These are phyloP conservation scores for Atrina japonica DNA, from an alignment of 2,888 invertebrate genomes.

Conservation along the genomic window DNA sequence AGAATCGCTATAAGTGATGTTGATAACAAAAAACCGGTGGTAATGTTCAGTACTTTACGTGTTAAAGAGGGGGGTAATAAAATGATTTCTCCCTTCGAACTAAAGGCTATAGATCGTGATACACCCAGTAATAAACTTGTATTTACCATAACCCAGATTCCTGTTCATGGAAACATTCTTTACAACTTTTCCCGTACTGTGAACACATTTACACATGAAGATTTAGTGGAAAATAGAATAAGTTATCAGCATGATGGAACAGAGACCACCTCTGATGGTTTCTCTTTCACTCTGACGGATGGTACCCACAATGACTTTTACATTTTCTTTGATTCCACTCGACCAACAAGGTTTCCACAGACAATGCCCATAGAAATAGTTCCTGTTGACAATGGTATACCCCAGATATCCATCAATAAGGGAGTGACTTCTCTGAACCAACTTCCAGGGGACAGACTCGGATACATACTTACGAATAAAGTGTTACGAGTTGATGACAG, in stretches of 20 bases:
- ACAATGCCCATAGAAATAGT: slow-evolving; percentile 75
- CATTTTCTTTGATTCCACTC: slow-evolving; percentile 74
- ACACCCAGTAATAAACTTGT: slow-evolving; percentile 70
- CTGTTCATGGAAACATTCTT: slow-evolving; percentile 77
- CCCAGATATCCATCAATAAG: slow-evolving; percentile 73
- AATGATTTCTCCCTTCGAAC: slow-evolving; percentile 79
- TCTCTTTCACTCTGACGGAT: slow-evolving; percentile 78
- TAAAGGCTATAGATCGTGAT: slow-evolving; percentile 78
- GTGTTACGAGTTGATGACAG: slow-evolving; percentile 73
- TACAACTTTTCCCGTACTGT: slow-evolving; percentile 70
- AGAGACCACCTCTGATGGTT: slow-evolving; percentile 76
- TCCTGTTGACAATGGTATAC: slow-evolving; percentile 78
- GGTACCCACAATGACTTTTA: slow-evolving; percentile 79
- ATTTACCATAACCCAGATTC: slow-evolving; percentile 76
- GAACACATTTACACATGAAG: slow-evolving; percentile 75
- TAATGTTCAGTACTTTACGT: slow-evolving; percentile 73
- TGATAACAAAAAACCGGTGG: slow-evolving; percentile 79
- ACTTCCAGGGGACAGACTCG: slow-evolving; percentile 65
- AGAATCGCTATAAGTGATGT: slow-evolving; percentile 78
- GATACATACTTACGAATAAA: slow-evolving; percentile 71
- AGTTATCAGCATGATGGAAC: slow-evolving; percentile 80
- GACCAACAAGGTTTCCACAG: slow-evolving; percentile 72
- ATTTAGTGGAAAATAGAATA: slow-evolving; percentile 76
- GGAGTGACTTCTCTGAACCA: slow-evolving; percentile 71
- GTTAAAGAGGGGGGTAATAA: slow-evolving; percentile 77